These are phyloP conservation scores for Fratercula arctica DNA, from an alignment of 2,797 vertebrate species.

Conservation along the genomic window DNA sequence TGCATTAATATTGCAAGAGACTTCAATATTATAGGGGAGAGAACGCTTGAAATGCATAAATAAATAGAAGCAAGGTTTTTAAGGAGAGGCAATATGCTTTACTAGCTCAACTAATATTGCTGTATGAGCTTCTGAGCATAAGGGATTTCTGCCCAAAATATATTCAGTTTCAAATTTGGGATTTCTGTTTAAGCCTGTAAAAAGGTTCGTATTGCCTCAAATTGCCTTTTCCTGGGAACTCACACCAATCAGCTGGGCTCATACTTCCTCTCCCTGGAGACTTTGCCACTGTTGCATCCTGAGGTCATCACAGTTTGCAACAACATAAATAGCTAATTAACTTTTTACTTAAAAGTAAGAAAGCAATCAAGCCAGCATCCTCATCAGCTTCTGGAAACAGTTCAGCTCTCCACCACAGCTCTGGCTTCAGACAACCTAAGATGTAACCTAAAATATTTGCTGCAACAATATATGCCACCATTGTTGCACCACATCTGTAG, in stretches of 20 bases:
- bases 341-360: slow-evolving; percentile 62
- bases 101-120: neutral
- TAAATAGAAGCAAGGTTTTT: slow-evolving; percentile 13
- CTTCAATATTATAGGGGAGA: neutral
- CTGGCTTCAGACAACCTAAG: neutral
- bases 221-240: slow-evolving; percentile 13
- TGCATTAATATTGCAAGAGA: neutral
- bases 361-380: neutral
- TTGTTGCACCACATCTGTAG: neutral
- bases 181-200: slow-evolving; percentile 10
- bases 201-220: neutral
- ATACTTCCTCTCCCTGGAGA: slow-evolving; percentile 8
- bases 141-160: neutral
- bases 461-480: neutral
- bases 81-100: neutral
- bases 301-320: slow-evolving; percentile 36
- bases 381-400: slow-evolving; percentile 1
- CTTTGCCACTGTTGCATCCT: slow-evolving; percentile 4
- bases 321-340: slow-evolving; percentile 59
- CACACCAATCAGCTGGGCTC: neutral
- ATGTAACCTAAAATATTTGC: neutral
- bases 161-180: neutral
- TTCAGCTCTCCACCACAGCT: neutral
- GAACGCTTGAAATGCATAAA: neutral
- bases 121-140: neutral